Evolutionary conservation across 2,888 invertebrate species (phyloP).

Genomic region (Molanna angustata): DNA sequence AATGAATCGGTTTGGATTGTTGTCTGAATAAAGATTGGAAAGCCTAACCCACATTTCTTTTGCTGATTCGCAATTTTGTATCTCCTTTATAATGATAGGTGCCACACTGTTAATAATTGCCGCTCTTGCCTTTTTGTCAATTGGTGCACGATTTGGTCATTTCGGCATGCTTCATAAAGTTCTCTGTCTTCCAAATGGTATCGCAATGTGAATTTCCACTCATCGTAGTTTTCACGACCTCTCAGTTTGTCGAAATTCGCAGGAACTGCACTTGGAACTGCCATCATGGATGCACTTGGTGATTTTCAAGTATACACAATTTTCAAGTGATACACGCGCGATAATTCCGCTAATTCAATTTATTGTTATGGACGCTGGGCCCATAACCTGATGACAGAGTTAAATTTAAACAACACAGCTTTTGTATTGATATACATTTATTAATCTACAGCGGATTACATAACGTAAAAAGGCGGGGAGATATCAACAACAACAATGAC

Average conservation of each 20-base stretch:
- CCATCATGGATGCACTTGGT: not conserved
- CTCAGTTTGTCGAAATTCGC: not conserved
- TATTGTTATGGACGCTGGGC: no score
- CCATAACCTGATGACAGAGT: no score
- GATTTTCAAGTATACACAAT: no score
- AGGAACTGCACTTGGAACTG: conserved; percentile 1
- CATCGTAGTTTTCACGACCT: not conserved
- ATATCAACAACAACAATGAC: no score
- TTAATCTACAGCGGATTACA: no score
- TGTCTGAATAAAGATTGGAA: not conserved
- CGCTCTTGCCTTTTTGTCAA: not conserved
- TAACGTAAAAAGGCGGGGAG: no score
- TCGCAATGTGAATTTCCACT: not conserved
- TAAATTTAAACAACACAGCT: no score
- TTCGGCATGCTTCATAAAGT: not conserved
- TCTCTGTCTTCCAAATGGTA: not conserved
- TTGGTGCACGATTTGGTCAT: not conserved
- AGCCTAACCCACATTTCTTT: conserved; percentile 3
- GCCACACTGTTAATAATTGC: not conserved
- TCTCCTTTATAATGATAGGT: not conserved
- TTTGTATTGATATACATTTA: no score
- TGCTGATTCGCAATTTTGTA: not conserved
- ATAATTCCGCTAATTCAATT: no score
- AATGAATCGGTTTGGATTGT: not conserved
- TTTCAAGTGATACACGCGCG: no score